Evolutionary conservation across 2,113 vertebrate species (phyloP).

Genomic region (Periophthalmodon schlosseri): DNA sequence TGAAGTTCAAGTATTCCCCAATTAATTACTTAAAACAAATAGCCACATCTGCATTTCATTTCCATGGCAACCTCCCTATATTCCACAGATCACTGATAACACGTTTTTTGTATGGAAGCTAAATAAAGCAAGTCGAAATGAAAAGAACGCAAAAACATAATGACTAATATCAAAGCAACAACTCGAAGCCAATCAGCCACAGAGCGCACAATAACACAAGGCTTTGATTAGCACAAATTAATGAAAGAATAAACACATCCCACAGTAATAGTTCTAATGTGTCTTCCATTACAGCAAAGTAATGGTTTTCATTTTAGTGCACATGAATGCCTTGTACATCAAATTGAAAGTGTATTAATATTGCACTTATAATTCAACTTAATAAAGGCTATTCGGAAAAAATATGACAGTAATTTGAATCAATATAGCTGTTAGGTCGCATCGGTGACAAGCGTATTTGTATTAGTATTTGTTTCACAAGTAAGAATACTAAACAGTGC

Average conservation of each 20-base stretch:
- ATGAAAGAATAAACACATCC: slow-evolving; percentile 37
- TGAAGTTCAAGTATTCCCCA: slow-evolving; percentile 24
- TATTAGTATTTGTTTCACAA: not conserved
- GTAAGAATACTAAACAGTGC: not conserved
- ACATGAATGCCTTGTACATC: slow-evolving; percentile 12
- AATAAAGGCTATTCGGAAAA: not conserved
- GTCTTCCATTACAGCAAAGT: slow-evolving; percentile 38
- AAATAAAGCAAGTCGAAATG: slow-evolving; percentile 41
- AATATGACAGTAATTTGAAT: not conserved
- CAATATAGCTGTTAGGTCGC: not conserved
- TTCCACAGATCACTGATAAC: slow-evolving; percentile 48
- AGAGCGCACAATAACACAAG: slow-evolving; percentile 40
- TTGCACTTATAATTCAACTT: not conserved
- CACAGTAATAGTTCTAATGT: slow-evolving; percentile 27
- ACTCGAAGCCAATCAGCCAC: slow-evolving; percentile 39
- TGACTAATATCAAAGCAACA: slow-evolving; percentile 50
- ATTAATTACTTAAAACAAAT: slow-evolving; percentile 39
- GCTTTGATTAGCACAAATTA: slow-evolving; percentile 50
- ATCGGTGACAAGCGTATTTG: not conserved
- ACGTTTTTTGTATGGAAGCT: slow-evolving; percentile 16
- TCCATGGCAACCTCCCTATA: slow-evolving; percentile 16
- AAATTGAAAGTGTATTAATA: slow-evolving; percentile 34
- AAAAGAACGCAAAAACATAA: slow-evolving; percentile 33
- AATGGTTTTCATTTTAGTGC: slow-evolving; percentile 41
- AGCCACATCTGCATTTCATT: slow-evolving; percentile 37